Percentiles rank a stretch among this genome's conserved stretches.
Conservation (phyloP, 2,797 vertebrate genomes). For the Emydoidea blandingii region DNA sequence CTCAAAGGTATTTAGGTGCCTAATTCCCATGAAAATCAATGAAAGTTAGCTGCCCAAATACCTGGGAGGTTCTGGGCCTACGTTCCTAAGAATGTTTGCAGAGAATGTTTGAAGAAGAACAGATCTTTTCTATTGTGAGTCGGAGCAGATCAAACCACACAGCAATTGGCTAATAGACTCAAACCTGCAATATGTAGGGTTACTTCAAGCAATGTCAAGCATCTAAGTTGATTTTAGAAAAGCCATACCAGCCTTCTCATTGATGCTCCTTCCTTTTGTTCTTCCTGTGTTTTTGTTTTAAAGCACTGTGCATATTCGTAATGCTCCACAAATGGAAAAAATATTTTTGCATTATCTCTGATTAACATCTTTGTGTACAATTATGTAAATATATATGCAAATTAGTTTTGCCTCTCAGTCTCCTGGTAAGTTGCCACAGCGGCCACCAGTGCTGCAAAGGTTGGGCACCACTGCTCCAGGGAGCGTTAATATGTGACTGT, state of each 20-base stretch:
- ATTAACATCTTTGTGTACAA: neutral
- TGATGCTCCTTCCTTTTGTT: neutral
- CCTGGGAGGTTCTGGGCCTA: neutral
- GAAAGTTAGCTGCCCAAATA: neutral
- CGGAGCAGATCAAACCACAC: neutral
- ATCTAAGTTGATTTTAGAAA: neutral
- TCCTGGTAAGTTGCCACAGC: neutral
- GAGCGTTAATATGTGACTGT: neutral
- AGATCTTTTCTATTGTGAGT: neutral
- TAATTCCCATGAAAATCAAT: neutral
- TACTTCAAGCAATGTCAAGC: fast-evolving
- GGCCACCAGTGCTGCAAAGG: neutral
- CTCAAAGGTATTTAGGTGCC: neutral
- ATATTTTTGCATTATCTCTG: neutral
- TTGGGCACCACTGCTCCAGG: neutral
- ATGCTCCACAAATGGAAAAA: neutral
- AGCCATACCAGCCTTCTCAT: neutral
- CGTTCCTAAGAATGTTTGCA: neutral
- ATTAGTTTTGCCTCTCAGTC: neutral
- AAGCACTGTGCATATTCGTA: neutral
- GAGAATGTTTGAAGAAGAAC: neutral
- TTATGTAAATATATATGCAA: neutral
- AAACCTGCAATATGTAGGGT: neutral
- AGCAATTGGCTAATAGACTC: neutral
- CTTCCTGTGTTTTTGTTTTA: neutral